A percentile compares a stretch with the other conserved stretches of the same genome.
phyloP scores from a whole-genome alignment of 64 coral and sea anemone species.

The Montipora efflorescens region DNA sequence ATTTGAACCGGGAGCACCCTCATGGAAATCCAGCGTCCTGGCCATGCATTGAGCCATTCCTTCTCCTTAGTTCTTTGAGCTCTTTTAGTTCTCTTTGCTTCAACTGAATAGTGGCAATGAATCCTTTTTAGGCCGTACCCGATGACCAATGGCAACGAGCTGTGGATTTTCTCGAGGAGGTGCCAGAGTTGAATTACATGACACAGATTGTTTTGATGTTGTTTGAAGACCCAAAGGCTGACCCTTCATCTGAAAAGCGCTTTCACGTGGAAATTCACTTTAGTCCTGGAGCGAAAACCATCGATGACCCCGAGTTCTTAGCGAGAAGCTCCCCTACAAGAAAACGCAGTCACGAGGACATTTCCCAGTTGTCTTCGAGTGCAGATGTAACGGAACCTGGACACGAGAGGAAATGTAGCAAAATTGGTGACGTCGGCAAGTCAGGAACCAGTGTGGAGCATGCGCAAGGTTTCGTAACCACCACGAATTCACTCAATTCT shows the following conservation, averaged over 20 bases:
- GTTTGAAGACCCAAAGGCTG: conserved; percentile 94
- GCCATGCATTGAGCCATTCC: no score
- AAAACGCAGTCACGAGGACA: conserved; percentile 13
- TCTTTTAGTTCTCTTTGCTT: not conserved
- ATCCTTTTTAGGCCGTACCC: not conserved
- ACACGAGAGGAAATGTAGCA: not conserved
- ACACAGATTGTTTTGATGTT: conserved; percentile 97
- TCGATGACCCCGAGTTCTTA: conserved; percentile 78
- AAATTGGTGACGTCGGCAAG: not conserved
- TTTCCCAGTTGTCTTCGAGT: not conserved
- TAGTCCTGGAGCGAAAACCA: conserved; percentile 80
- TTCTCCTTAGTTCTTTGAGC: no score
- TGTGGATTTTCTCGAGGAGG: conserved; percentile 76
- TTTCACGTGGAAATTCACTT: conserved; percentile 98
- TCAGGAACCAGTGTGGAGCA: not conserved
- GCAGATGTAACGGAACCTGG: not conserved
- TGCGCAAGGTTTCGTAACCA: not conserved
- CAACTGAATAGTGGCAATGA: not conserved
- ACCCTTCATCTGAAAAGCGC: conserved; percentile 76
- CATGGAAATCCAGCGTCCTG: no score
- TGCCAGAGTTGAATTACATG: conserved; percentile 98
- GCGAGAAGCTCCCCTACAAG: conserved; percentile 26
- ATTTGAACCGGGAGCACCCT: no score
- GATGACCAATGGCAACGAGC: conserved; percentile 89
- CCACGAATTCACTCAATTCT: not conserved